Percentiles rank a stretch among this genome's conserved stretches.
phyloP scores from a whole-genome alignment of 2,797 vertebrate species.

The Sus cebifrons region DNA sequence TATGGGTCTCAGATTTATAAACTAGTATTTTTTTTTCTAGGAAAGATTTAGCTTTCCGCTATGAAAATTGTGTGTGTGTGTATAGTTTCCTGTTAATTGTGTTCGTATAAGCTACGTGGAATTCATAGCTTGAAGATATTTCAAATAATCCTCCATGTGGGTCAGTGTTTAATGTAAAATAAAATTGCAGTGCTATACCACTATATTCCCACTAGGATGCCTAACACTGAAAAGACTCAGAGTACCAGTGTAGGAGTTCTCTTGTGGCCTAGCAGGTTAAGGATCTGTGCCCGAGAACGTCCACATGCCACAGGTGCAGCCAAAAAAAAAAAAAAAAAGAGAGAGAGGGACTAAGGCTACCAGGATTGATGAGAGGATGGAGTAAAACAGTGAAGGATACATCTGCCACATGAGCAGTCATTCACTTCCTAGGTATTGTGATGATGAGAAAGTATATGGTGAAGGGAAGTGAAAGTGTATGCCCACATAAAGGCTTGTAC shows the following conservation, averaged over 20 bases:
- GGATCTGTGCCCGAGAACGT: too few relatives aligned
- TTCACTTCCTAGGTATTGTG: slow-evolving; percentile 6
- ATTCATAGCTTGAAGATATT: slow-evolving; percentile 66
- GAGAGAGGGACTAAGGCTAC: not conserved
- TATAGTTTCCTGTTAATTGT: slow-evolving; percentile 62
- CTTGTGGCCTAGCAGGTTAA: too few relatives aligned
- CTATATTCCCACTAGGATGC: not conserved
- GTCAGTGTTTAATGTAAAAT: slow-evolving; percentile 59
- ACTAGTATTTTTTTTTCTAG: not conserved
- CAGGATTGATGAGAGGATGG: not conserved
- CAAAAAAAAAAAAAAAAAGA: too few relatives aligned
- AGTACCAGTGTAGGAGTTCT: not conserved
- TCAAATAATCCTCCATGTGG: slow-evolving; percentile 56
- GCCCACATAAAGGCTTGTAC: not conserved
- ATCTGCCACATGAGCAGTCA: not conserved
- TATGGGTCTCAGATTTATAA: slow-evolving; percentile 21
- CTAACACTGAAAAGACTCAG: slow-evolving; percentile 27
- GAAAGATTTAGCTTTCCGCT: slow-evolving; percentile 37
- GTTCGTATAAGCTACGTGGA: slow-evolving; percentile 53
- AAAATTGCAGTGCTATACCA: slow-evolving; percentile 17
- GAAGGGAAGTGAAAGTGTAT: slow-evolving; percentile 43
- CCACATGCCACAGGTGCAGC: too few relatives aligned
- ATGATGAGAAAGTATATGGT: not conserved
- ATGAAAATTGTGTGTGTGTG: not conserved
- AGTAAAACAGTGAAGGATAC: not conserved